These are phyloP conservation scores for Brenthis ino DNA, from an alignment of 2,888 invertebrate species.

Conservation along the genomic window DNA sequence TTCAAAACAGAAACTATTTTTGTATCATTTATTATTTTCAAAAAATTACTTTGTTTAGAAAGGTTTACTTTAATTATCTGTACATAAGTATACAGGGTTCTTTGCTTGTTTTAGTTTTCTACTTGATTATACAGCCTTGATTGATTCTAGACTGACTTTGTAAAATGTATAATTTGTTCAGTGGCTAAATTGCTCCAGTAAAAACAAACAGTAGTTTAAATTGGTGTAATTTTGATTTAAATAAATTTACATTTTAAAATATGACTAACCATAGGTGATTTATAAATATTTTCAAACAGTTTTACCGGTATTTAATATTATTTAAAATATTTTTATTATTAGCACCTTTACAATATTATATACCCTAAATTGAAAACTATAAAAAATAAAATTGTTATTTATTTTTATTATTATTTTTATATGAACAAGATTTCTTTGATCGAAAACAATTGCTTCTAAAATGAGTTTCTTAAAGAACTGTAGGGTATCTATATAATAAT, in stretches of 20 bases:
- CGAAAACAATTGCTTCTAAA: too few species aligned
- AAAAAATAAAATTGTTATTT: too few species aligned
- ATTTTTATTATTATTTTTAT: too few species aligned
- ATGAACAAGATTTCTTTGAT: too few species aligned
- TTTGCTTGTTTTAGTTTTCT: conserved; percentile 17
- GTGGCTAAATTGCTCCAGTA: conserved; percentile 12
- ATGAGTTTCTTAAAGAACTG: too few species aligned
- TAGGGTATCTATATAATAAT: too few species aligned
- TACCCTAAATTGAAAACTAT: too few species aligned
- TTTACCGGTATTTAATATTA: too few species aligned
- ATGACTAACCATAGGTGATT: neutral
- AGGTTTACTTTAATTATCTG: neutral
- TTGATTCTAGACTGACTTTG: conserved; percentile 24
- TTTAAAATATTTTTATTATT: too few species aligned
- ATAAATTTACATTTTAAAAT: neutral
- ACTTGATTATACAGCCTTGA: conserved; percentile 23
- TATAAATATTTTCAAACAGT: too few species aligned
- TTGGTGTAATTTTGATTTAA: conserved; percentile 9
- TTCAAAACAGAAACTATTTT: neutral
- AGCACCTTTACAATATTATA: too few species aligned
- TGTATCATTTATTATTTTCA: conserved; percentile 1
- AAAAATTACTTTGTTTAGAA: neutral
- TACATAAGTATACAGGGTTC: conserved; percentile 18
- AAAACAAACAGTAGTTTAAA: conserved; percentile 24
- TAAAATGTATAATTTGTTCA: conserved; percentile 24